phyloP scores from a whole-genome alignment of 2,888 invertebrate species.

The Ypsolopha sequella region DNA sequence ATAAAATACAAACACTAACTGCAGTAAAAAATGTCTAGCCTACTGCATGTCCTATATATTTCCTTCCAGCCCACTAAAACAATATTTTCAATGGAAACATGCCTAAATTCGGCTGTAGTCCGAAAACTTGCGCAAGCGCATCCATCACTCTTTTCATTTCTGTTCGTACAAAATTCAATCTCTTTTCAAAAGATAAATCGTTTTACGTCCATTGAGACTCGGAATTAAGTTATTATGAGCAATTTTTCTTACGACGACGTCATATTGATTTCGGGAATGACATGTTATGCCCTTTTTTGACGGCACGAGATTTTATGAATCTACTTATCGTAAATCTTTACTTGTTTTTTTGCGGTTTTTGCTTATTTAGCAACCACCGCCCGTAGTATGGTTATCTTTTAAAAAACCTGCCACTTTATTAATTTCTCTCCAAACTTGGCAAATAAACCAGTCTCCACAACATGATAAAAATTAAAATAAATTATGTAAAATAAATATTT shows the following conservation, averaged over 20 bases:
- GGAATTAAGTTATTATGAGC: constrained; percentile 42
- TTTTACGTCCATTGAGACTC: constrained; percentile 8
- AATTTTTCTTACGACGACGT: constrained; percentile 23
- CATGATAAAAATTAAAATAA: no score
- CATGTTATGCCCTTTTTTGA: neutral
- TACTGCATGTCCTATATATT: no score
- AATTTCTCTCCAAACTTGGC: neutral
- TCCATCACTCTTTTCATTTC: constrained; percentile 27
- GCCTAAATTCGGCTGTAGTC: constrained; percentile 3
- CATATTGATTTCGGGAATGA: constrained; percentile 19
- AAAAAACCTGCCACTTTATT: neutral
- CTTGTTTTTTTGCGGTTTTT: neutral
- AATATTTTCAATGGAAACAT: constrained; percentile 14
- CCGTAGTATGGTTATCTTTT: neutral
- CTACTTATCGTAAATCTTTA: neutral
- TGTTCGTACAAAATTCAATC: constrained; percentile 34
- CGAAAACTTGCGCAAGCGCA: constrained; percentile 10
- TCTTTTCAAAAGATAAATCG: constrained; percentile 23
- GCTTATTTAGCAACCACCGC: neutral
- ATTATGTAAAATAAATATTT: no score
- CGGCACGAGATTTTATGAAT: no score
- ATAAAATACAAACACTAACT: no score
- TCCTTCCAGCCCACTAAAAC: no score
- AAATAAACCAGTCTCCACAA: no score
- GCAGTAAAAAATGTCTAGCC: no score